phyloP scores from a whole-genome alignment of 2,888 invertebrate species.

The Pseudococcus viburni region DNA sequence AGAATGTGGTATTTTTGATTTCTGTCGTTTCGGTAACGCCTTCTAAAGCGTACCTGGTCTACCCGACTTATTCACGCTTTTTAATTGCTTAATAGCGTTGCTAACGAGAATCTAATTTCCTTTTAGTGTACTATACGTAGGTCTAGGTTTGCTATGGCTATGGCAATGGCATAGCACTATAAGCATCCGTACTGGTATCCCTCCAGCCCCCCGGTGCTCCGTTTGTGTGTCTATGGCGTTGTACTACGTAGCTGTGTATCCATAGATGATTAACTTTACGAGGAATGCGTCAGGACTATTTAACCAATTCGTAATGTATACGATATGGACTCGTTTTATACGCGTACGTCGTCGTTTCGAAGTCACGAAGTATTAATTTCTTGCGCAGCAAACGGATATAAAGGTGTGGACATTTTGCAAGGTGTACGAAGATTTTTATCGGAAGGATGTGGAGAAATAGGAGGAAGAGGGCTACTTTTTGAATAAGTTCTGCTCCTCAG shows the following conservation, averaged over 20 bases:
- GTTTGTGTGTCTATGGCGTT: no score
- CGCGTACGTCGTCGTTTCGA: background rate
- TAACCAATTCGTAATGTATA: slow-evolving; percentile 22
- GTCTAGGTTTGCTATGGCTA: background rate
- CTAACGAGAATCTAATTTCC: slow-evolving; percentile 49
- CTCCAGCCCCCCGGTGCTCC: no score
- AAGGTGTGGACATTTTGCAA: background rate
- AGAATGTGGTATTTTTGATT: slow-evolving; percentile 49
- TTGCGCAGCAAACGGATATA: background rate
- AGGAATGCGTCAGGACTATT: slow-evolving; percentile 12
- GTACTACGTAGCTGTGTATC: background rate
- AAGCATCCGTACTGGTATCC: background rate
- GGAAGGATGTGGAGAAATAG: background rate
- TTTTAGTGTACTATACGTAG: slow-evolving; percentile 11
- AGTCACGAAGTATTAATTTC: slow-evolving; percentile 40
- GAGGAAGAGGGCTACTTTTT: background rate
- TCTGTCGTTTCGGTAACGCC: slow-evolving; percentile 49
- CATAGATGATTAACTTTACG: slow-evolving; percentile 3
- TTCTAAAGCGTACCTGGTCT: slow-evolving; percentile 1
- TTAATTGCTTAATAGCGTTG: slow-evolving; percentile 57
- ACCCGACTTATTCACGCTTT: slow-evolving; percentile 49
- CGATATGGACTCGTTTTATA: background rate
- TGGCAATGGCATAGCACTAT: background rate
- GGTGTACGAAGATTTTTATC: background rate
- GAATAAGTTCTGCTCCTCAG: no score